Percentiles rank a stretch among this genome's conserved stretches.
phyloP scores from a whole-genome alignment of 2,888 invertebrate species.

The Tridacna crocea region DNA sequence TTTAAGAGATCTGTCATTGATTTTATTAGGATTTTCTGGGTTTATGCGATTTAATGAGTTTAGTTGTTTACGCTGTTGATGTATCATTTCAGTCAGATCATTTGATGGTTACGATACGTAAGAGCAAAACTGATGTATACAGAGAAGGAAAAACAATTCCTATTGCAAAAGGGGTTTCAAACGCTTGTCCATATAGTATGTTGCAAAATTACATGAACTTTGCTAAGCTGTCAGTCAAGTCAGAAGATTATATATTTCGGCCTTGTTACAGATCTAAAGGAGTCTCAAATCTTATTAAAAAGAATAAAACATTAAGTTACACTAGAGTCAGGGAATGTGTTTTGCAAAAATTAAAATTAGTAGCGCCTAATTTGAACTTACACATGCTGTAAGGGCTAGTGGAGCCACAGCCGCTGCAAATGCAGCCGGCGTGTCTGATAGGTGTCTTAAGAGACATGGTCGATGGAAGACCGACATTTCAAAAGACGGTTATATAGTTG shows the following conservation, averaged over 20 bases:
- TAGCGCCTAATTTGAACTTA: neutral
- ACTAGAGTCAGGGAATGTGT: neutral
- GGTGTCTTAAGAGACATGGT: neutral
- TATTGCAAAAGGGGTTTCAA: too few species aligned
- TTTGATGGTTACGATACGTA: too few species aligned
- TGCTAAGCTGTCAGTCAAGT: neutral
- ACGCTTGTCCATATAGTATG: too few species aligned
- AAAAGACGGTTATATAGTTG: neutral
- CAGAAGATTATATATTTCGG: neutral
- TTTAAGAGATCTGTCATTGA: neutral
- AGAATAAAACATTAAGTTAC: neutral
- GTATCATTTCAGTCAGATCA: too few species aligned
- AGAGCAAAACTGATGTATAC: too few species aligned
- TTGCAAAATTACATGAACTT: too few species aligned
- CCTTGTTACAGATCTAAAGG: neutral
- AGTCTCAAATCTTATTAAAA: neutral
- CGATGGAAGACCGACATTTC: neutral
- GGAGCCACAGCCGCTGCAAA: neutral
- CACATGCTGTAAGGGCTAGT: neutral
- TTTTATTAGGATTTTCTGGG: neutral
- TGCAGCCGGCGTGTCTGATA: neutral
- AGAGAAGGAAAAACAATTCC: too few species aligned
- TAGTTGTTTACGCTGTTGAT: neutral
- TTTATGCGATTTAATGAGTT: neutral
- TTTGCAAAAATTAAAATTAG: neutral